A percentile compares a stretch with the other conserved stretches of the same genome.
Evolutionary conservation across 2,113 vertebrate genomes (phyloP).

Genomic region (Cephalopterus ornatus): DNA sequence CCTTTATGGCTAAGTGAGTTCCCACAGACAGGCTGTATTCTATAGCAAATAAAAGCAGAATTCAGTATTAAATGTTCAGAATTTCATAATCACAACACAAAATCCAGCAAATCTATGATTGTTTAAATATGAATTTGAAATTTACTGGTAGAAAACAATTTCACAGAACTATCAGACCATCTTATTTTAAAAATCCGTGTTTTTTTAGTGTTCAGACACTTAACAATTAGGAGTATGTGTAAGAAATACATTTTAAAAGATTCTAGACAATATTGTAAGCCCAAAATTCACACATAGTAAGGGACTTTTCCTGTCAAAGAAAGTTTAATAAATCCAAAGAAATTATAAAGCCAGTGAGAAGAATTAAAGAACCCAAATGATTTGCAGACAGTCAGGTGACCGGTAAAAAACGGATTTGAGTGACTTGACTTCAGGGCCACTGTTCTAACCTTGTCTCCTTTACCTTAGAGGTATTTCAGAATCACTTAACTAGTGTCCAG

Average conservation of each 20-base stretch:
- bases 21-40: no score
- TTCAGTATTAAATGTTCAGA: neutral
- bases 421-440: neutral
- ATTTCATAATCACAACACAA: neutral
- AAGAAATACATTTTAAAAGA: neutral
- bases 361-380: neutral
- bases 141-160: neutral
- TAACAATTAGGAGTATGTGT: neutral
- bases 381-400: neutral
- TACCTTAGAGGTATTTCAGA: neutral
- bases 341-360: neutral
- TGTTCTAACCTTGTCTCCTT: neutral
- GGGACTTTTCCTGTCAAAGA: neutral
- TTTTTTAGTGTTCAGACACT: neutral
- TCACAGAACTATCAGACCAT: neutral
- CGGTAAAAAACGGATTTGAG: neutral
- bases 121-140: neutral
- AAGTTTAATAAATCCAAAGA: neutral
- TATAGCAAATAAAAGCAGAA: neutral
- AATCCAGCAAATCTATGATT: neutral
- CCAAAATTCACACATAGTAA: neutral
- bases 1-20: no score
- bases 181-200: neutral
- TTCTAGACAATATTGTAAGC: neutral
- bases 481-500: neutral